These are phyloP conservation scores for Choristoneura fumiferana DNA, from an alignment of 1,140 invertebrate genomes.

Conservation along the genomic window DNA sequence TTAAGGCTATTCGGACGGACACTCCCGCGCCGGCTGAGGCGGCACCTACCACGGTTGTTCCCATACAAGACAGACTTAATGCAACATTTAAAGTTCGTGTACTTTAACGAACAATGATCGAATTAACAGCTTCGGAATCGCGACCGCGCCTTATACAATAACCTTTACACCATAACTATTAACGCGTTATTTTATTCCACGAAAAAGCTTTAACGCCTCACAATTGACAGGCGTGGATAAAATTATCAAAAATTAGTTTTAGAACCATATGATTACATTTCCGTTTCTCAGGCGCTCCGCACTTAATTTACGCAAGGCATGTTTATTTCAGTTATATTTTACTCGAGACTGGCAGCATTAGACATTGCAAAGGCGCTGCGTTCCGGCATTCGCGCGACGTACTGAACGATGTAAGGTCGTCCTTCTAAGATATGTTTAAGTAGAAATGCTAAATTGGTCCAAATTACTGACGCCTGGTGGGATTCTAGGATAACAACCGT, in stretches of 20 bases:
- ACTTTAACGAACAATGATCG: too few relatives aligned
- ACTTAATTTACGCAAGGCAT: too few relatives aligned
- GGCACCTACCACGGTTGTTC: too few relatives aligned
- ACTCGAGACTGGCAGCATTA: neutral
- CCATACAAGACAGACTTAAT: too few relatives aligned
- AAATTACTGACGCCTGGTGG: slow-evolving; percentile 2
- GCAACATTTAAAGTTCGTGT: too few relatives aligned
- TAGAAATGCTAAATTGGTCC: slow-evolving; percentile 8
- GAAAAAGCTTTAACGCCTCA: too few relatives aligned
- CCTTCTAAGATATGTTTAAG: slow-evolving; percentile 15
- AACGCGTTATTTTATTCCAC: neutral
- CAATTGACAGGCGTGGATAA: neutral
- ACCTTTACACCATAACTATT: slow-evolving; percentile 7
- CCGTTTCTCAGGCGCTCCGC: too few relatives aligned
- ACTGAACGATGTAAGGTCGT: neutral
- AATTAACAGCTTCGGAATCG: neutral
- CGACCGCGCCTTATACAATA: neutral
- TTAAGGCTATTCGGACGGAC: slow-evolving; percentile 4
- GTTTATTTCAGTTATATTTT: slow-evolving; percentile 4
- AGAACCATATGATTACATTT: too few relatives aligned
- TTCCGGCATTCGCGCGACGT: neutral
- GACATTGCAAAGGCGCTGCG: neutral
- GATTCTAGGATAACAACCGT: neutral
- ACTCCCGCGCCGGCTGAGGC: neutral
- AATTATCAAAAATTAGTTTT: slow-evolving; percentile 8